Percentiles rank a stretch among this genome's conserved stretches.
Evolutionary conservation across 1,140 invertebrate genomes (phyloP).

Genomic region (Scaptomyza pallida): DNA sequence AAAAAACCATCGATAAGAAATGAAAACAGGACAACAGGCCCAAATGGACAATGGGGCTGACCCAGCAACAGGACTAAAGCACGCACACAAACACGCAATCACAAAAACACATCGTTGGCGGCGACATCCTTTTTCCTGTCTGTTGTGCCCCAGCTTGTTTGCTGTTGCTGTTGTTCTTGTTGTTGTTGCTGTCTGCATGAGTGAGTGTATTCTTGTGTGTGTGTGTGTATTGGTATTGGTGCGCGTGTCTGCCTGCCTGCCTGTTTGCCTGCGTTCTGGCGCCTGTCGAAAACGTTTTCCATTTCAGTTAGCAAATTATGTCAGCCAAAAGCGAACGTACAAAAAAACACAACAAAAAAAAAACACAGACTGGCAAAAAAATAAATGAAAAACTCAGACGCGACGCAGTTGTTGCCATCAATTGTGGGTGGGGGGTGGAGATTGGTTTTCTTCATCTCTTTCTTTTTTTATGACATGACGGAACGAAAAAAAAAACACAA

Average conservation of each 20-base stretch:
- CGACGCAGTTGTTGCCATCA: conserved; percentile 69
- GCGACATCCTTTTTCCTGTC: conserved; percentile 78
- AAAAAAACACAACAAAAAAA: conserved; percentile 41
- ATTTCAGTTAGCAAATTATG: conserved; percentile 83
- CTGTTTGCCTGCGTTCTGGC: conserved; percentile 35
- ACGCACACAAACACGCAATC: conserved; percentile 12
- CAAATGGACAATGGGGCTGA: conserved; percentile 46
- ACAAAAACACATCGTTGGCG: conserved; percentile 32
- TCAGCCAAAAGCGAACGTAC: conserved; percentile 65
- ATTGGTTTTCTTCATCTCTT: conserved; percentile 13
- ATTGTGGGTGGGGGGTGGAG: not conserved
- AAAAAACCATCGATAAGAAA: conserved; percentile 37
- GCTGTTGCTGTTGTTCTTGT: conserved; percentile 8
- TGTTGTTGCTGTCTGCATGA: conserved; percentile 16
- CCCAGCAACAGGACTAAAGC: conserved; percentile 45
- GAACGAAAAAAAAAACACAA: conserved; percentile 42
- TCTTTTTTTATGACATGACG: conserved; percentile 57
- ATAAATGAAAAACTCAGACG: conserved; percentile 80
- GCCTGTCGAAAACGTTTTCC: conserved; percentile 82
- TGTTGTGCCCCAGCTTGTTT: conserved; percentile 41
- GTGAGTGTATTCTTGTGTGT: conserved; percentile 37
- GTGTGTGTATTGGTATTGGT: conserved; percentile 64
- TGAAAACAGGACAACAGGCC: conserved; percentile 20
- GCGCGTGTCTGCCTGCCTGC: conserved; percentile 69
- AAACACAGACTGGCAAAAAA: conserved; percentile 38